Evolutionary conservation across 2,797 vertebrate species (phyloP).

Genomic region (Rhincodon typus): DNA sequence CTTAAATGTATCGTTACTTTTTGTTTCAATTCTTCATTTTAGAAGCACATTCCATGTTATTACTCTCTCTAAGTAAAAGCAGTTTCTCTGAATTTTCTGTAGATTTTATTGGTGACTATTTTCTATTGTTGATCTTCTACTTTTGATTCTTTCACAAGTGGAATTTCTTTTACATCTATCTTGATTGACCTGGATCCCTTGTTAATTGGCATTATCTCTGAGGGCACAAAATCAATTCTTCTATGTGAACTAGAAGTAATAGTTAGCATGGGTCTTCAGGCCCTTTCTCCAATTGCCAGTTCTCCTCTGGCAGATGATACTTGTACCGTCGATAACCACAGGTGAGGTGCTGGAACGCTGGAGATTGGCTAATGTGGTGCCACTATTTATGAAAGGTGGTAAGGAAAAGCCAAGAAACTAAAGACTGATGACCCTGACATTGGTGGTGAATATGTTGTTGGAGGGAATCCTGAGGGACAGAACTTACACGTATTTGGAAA

Average conservation of each 20-base stretch:
- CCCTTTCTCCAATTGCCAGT: not conserved
- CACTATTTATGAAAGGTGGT: too few relatives aligned
- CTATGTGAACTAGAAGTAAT: not conserved
- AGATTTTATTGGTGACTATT: not conserved
- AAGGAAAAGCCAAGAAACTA: too few relatives aligned
- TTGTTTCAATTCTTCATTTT: not conserved
- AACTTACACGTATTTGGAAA: too few relatives aligned
- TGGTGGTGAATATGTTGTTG: too few relatives aligned
- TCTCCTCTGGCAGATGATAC: not conserved
- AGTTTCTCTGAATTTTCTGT: not conserved
- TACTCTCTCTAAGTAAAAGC: not conserved
- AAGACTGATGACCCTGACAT: too few relatives aligned
- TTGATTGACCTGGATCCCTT: not conserved
- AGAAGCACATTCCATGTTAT: not conserved
- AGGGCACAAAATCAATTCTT: not conserved
- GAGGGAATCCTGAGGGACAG: too few relatives aligned
- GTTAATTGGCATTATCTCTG: not conserved
- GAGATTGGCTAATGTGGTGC: too few relatives aligned
- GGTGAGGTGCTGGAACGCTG: too few relatives aligned
- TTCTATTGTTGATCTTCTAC: not conserved
- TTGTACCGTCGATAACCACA: too few relatives aligned
- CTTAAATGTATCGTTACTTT: not conserved
- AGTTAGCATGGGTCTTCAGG: not conserved
- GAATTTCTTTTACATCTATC: not conserved
- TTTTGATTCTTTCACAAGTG: not conserved